A percentile compares a stretch with the other conserved stretches of the same genome.
Conservation (phyloP, 1,140 invertebrate genomes). For the Drosophila auraria region DNA sequence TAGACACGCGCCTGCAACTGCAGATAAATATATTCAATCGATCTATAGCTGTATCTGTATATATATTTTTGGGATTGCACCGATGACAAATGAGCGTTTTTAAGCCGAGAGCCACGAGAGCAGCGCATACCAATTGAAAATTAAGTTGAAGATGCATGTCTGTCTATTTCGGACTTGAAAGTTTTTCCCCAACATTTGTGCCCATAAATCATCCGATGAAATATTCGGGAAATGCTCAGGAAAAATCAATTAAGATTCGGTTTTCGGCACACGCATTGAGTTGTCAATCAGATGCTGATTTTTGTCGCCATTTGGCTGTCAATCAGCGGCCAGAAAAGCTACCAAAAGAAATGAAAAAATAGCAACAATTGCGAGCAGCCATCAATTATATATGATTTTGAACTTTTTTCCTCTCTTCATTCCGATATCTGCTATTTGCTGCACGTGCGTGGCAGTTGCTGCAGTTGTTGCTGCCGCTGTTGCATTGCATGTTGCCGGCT, state of each 20-base stretch:
- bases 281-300: slow-evolving; percentile 81
- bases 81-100: slow-evolving; percentile 78
- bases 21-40: slow-evolving; percentile 36
- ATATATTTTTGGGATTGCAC: slow-evolving; percentile 1
- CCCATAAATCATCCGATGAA: slow-evolving; percentile 68
- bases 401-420: slow-evolving; percentile 31
- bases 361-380: slow-evolving; percentile 71
- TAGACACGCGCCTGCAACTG: slow-evolving; percentile 65
- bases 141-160: slow-evolving; percentile 68
- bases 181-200: slow-evolving; percentile 69
- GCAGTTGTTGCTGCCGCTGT: slow-evolving; percentile 33
- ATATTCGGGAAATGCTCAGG: slow-evolving; percentile 36
- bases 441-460: slow-evolving; percentile 69
- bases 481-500: slow-evolving; percentile 81
- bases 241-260: slow-evolving; percentile 75
- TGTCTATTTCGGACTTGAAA: slow-evolving; percentile 70
- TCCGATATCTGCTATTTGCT: slow-evolving; percentile 46
- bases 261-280: slow-evolving; percentile 70
- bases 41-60: slow-evolving; percentile 13
- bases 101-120: slow-evolving; percentile 31
- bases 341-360: slow-evolving; percentile 12
- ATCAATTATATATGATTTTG: slow-evolving; percentile 75
- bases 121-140: slow-evolving; percentile 66
- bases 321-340: slow-evolving; percentile 46
- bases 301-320: slow-evolving; percentile 81